Evolutionary conservation across 1,140 invertebrate species (phyloP).

Genomic region (Magallana gigas): DNA sequence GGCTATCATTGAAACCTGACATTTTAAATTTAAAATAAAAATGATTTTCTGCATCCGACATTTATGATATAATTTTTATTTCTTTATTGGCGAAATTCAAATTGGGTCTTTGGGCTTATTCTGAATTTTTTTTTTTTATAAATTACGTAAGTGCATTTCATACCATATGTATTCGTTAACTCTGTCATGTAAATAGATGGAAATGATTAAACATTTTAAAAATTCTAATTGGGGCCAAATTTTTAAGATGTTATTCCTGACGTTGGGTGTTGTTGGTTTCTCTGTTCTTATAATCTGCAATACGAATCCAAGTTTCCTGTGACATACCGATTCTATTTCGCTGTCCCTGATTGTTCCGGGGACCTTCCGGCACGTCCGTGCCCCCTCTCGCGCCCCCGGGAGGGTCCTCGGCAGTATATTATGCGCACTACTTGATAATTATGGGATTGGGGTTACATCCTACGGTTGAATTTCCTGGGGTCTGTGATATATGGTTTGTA

Average conservation of each 20-base stretch:
- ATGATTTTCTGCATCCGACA: neutral
- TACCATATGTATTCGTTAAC: neutral
- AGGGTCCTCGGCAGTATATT: constrained; percentile 7
- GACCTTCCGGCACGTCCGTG: neutral
- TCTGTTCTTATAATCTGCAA: neutral
- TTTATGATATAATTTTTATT: neutral
- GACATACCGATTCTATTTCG: neutral
- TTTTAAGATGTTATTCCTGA: neutral
- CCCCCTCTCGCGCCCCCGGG: neutral
- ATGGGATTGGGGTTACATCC: constrained; percentile 9
- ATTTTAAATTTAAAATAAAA: neutral
- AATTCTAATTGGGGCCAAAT: neutral
- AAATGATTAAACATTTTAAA: neutral
- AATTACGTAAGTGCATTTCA: neutral
- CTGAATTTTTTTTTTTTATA: neutral
- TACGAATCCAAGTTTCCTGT: neutral
- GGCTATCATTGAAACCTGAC: neutral
- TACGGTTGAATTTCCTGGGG: neutral
- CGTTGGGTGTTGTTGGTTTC: neutral
- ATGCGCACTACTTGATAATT: constrained; percentile 11
- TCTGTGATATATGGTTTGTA: constrained; percentile 34
- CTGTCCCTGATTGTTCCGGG: neutral
- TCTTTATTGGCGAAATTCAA: neutral
- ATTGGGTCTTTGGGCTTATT: neutral
- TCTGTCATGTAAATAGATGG: neutral